phyloP scores from a whole-genome alignment of 2,113 vertebrate species.

The Otocyon megalotis region DNA sequence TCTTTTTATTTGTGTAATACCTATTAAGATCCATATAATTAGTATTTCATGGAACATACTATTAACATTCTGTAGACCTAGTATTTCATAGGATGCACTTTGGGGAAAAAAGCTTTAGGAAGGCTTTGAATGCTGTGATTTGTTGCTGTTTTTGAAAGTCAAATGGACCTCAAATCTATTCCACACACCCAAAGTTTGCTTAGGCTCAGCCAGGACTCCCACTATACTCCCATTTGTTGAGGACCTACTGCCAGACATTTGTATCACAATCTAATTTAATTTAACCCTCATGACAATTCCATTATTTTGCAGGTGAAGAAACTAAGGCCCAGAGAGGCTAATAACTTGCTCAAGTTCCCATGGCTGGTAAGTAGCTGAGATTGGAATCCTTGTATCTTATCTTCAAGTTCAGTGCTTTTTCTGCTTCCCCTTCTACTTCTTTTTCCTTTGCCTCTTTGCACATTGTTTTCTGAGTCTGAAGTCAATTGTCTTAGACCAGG shows the following conservation, averaged over 20 bases:
- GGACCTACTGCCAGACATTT: background rate
- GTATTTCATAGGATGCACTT: background rate
- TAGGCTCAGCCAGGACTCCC: background rate
- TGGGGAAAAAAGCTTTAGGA: slow-evolving; percentile 27
- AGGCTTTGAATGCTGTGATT: background rate
- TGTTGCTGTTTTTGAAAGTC: slow-evolving; percentile 5
- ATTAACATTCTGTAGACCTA: background rate
- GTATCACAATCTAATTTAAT: background rate
- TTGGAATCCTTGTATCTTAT: background rate
- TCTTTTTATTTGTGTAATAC: slow-evolving; percentile 1
- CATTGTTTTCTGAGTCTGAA: background rate
- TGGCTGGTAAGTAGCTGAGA: background rate
- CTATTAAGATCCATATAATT: background rate
- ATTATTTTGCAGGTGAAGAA: slow-evolving; percentile 9
- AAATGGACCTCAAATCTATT: background rate
- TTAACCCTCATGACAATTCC: background rate
- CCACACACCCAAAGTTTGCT: background rate
- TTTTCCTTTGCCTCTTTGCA: background rate
- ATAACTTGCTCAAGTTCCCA: background rate
- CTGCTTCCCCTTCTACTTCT: background rate
- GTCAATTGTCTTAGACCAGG: background rate
- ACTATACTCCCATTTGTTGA: background rate
- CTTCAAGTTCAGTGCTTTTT: background rate
- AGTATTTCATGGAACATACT: background rate
- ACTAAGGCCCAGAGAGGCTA: background rate